Evolutionary conservation across 2,797 vertebrate species (phyloP).

Genomic region (Cuniculus paca): DNA sequence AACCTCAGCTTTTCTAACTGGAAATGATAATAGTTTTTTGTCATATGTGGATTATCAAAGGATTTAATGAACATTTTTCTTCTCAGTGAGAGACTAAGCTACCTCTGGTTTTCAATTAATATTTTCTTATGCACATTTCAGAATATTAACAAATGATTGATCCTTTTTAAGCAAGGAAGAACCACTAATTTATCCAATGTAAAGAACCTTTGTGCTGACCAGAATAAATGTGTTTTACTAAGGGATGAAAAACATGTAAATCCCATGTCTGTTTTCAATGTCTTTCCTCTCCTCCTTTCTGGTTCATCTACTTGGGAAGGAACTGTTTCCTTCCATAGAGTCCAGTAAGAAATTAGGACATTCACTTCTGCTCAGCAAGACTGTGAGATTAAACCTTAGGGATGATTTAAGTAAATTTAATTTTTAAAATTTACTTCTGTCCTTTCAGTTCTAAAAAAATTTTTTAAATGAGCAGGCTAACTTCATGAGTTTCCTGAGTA

Average conservation of each 20-base stretch:
- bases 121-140: not conserved
- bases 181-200: not conserved
- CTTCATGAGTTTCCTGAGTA: not conserved
- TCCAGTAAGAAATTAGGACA: not conserved
- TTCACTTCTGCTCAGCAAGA: not conserved
- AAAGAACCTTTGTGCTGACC: not conserved
- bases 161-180: not conserved
- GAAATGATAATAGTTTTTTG: not conserved
- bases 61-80: not conserved
- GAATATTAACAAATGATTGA: not conserved
- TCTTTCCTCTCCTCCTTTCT: not conserved
- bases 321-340: not conserved
- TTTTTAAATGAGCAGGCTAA: not conserved
- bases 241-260: not conserved
- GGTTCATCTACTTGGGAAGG: not conserved
- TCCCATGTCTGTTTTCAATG: not conserved
- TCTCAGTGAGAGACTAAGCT: not conserved
- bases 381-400: not conserved
- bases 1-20: not conserved
- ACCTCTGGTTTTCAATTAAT: not conserved
- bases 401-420: not conserved
- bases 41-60: not conserved
- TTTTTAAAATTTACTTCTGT: not conserved
- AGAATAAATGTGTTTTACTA: not conserved
- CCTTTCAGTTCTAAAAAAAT: not conserved